phyloP scores from a whole-genome alignment of 2,797 vertebrate genomes.

The Phrynocephalus forsythii region DNA sequence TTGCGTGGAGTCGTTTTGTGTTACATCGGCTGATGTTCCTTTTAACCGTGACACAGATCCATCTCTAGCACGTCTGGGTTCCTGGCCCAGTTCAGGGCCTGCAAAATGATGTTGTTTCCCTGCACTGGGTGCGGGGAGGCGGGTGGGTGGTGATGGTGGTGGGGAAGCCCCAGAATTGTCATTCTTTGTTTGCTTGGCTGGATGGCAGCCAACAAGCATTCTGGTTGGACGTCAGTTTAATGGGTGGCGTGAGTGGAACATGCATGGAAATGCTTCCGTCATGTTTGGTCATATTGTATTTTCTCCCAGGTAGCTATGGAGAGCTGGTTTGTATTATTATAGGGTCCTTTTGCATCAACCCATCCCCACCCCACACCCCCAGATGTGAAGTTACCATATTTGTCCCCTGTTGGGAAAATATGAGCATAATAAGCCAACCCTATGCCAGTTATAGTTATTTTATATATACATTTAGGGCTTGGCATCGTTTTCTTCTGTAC shows the following conservation, averaged over 20 bases:
- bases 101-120: conserved; percentile 28
- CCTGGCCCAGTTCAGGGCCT: conserved; percentile 33
- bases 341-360: background rate
- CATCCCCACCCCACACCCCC: too few relatives aligned
- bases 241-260: background rate
- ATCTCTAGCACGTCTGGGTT: background rate
- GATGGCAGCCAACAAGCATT: conserved; percentile 43
- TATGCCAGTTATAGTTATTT: background rate
- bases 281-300: background rate
- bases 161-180: conserved; percentile 55
- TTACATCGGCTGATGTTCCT: background rate
- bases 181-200: conserved; percentile 48
- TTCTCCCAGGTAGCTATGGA: background rate
- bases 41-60: background rate
- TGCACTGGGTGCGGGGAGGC: too few relatives aligned
- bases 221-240: conserved; percentile 13
- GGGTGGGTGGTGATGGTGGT: too few relatives aligned
- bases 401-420: background rate
- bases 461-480: background rate
- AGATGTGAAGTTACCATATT: background rate
- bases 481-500: background rate
- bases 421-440: background rate
- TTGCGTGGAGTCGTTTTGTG: too few relatives aligned
- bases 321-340: background rate
- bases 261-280: background rate